Percentiles rank a stretch among this genome's conserved stretches.
Evolutionary conservation across 1,140 invertebrate genomes (phyloP).

Genomic region (Notospermus geniculatus): DNA sequence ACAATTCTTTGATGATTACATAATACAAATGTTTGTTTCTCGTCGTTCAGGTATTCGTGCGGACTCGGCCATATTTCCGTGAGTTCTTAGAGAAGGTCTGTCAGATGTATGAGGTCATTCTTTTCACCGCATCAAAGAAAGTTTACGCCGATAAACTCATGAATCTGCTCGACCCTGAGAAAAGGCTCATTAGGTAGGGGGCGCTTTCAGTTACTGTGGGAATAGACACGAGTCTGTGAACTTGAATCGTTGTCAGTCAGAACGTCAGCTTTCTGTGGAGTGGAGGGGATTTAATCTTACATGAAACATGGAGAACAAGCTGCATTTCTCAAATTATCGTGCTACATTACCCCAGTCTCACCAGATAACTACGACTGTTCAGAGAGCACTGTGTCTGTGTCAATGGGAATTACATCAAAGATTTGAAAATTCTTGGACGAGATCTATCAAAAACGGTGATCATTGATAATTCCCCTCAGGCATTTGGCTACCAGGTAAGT

Average conservation of each 20-base stretch:
- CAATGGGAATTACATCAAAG: conserved; percentile 96
- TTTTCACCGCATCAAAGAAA: conserved; percentile 94
- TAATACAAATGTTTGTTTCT: too few relatives aligned
- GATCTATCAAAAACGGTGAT: conserved; percentile 91
- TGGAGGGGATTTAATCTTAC: too few relatives aligned
- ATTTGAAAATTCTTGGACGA: conserved; percentile 86
- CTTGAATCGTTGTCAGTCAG: too few relatives aligned
- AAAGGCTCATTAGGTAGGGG: conserved; percentile 86
- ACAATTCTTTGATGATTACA: too few relatives aligned
- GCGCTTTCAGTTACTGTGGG: too few relatives aligned
- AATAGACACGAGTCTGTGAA: too few relatives aligned
- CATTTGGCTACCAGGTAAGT: conserved; percentile 82
- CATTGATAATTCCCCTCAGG: conserved; percentile 89
- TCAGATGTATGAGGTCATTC: conserved; percentile 87
- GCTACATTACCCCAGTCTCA: too few relatives aligned
- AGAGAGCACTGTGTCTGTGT: conserved; percentile 93
- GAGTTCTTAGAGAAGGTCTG: conserved; percentile 92
- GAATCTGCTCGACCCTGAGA: conserved; percentile 86
- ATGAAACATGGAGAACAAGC: too few relatives aligned
- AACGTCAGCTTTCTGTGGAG: too few relatives aligned
- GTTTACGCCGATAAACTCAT: conserved; percentile 94
- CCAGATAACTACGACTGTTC: conserved; percentile 75
- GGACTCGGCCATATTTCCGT: conserved; percentile 84
- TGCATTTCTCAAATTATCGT: too few relatives aligned
- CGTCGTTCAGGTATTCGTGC: conserved; percentile 74